A percentile compares a stretch with the other conserved stretches of the same genome.
Evolutionary conservation across 2,888 invertebrate genomes (phyloP).

Genomic region (Parasteatoda lunata): DNA sequence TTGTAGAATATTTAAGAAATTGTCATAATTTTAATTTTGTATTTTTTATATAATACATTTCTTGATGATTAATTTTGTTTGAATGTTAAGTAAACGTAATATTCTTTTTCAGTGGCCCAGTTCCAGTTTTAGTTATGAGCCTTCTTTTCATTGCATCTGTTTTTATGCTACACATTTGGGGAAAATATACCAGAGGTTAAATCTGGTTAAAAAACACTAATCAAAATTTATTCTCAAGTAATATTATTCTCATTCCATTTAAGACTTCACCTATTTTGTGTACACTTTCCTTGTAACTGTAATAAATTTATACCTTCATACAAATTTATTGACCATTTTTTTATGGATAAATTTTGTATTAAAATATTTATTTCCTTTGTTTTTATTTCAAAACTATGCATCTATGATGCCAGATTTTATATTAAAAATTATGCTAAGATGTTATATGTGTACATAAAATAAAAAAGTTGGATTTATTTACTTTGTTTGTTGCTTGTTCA

Average conservation of each 20-base stretch:
- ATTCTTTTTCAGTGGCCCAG: conserved; percentile 87
- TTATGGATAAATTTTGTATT: no score
- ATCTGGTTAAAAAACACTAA: background rate
- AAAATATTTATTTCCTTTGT: no score
- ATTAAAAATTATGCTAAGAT: no score
- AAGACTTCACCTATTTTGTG: background rate
- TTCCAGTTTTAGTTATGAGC: conserved; percentile 99
- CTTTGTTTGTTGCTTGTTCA: no score
- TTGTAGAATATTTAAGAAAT: background rate
- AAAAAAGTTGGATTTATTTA: no score
- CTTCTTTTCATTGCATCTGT: conserved; percentile 99
- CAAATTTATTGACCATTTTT: no score
- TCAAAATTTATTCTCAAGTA: background rate
- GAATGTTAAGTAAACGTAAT: background rate
- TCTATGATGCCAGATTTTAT: no score
- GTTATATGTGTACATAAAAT: no score
- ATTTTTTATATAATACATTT: background rate
- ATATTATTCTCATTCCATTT: background rate
- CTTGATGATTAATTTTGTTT: background rate
- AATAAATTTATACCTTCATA: background rate
- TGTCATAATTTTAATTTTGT: background rate
- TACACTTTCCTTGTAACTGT: background rate
- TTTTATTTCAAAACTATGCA: no score
- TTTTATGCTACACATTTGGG: conserved; percentile 99
- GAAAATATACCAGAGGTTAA: conserved; percentile 79